Percentiles rank a stretch among this genome's conserved stretches.
These are phyloP conservation scores for Archips crataeganus DNA, from an alignment of 2,888 invertebrate species.

Conservation along the genomic window DNA sequence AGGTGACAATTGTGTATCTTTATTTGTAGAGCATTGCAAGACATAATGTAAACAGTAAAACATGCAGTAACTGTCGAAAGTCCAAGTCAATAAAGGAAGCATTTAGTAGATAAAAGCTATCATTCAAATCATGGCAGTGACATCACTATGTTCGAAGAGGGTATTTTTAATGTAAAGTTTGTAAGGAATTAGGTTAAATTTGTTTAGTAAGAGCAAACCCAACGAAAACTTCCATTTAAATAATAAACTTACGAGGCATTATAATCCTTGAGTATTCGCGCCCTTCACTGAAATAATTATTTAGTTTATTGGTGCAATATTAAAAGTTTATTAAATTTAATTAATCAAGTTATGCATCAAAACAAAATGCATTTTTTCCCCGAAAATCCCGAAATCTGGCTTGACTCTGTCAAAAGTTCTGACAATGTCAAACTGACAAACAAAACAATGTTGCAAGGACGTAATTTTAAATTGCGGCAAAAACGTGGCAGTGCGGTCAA, in stretches of 20 bases:
- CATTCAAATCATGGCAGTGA: no score
- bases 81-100: no score
- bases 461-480: not conserved
- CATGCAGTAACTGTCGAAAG: no score
- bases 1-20: no score
- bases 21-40: no score
- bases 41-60: no score
- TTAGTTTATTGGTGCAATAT: not conserved
- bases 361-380: not conserved
- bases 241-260: conserved; percentile 30
- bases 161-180: no score
- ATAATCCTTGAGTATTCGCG: not conserved
- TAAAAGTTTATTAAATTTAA: not conserved
- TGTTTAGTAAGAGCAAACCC: not conserved
- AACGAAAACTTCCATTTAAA: not conserved
- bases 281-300: not conserved
- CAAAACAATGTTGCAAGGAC: not conserved
- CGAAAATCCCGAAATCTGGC: no score
- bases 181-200: not conserved
- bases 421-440: not conserved
- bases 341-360: not conserved
- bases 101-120: no score
- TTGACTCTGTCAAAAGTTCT: not conserved
- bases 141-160: no score
- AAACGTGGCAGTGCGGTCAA: no score